Evolutionary conservation across 2,888 invertebrate species (phyloP).

Genomic region (Phyllotreta cruciferae): DNA sequence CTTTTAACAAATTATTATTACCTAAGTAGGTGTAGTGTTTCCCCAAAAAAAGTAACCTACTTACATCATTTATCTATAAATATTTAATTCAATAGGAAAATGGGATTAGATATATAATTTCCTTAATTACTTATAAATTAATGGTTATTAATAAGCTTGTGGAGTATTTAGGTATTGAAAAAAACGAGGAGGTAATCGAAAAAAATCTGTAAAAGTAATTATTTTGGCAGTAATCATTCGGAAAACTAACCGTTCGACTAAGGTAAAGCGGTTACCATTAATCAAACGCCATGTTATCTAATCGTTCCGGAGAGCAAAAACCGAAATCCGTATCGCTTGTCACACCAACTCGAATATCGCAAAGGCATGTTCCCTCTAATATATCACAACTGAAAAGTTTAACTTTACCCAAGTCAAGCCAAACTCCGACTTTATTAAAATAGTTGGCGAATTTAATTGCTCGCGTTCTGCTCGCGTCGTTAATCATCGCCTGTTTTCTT

Average conservation of each 20-base stretch:
- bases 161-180: no score
- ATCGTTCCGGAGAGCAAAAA: background rate
- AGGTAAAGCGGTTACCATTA: no score
- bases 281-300: no score
- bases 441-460: conserved; percentile 27
- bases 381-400: conserved; percentile 19
- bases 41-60: background rate
- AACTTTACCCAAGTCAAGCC: conserved; percentile 21
- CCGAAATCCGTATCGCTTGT: conserved; percentile 7
- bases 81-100: background rate
- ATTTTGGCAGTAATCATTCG: no score
- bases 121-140: no score
- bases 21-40: background rate
- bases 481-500: conserved; percentile 16
- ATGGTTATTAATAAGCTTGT: no score
- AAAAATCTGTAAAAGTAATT: no score
- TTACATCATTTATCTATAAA: background rate
- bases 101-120: no score
- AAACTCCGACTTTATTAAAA: conserved; percentile 28
- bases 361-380: conserved; percentile 19
- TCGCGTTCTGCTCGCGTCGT: conserved; percentile 7
- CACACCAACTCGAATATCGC: conserved; percentile 10
- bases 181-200: no score
- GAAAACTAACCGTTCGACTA: no score
- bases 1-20: background rate